These are phyloP conservation scores for Lordiphosa collinella DNA, from an alignment of 1,140 invertebrate species.

Conservation along the genomic window DNA sequence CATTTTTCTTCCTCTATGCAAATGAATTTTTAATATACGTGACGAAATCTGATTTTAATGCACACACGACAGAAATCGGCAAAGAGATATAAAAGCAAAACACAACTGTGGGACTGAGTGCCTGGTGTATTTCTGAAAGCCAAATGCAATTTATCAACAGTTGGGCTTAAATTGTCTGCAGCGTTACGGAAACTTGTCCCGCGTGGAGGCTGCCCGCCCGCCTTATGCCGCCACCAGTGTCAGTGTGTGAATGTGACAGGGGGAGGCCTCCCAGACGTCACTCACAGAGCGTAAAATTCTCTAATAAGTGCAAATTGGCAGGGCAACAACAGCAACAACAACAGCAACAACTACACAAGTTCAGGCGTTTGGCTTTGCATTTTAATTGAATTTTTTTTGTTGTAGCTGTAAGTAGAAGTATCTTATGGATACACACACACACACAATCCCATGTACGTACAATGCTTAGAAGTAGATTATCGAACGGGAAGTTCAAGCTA, in stretches of 20 bases:
- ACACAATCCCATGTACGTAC: slow-evolving; percentile 2
- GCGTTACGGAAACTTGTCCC: slow-evolving; percentile 62
- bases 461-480: slow-evolving; percentile 3
- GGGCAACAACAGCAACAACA: slow-evolving; percentile 14
- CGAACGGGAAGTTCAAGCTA: slow-evolving; percentile 38
- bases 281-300: slow-evolving; percentile 52
- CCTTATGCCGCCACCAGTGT: not conserved
- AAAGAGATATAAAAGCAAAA: not conserved
- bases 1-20: slow-evolving; percentile 13
- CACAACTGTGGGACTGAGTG: no score
- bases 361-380: slow-evolving; percentile 36
- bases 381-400: slow-evolving; percentile 39
- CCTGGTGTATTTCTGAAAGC: slow-evolving; percentile 34
- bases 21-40: slow-evolving; percentile 71
- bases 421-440: slow-evolving; percentile 31
- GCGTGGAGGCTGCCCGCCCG: slow-evolving; percentile 38
- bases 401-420: slow-evolving; percentile 36
- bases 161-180: slow-evolving; percentile 75
- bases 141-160: slow-evolving; percentile 76
- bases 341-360: slow-evolving; percentile 6
- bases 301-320: slow-evolving; percentile 70
- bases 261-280: not conserved
- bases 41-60: slow-evolving; percentile 74
- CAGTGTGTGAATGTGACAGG: not conserved
- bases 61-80: slow-evolving; percentile 22